Conservation (phyloP, 2,113 vertebrate species). For the Heterochromis multidens region DNA sequence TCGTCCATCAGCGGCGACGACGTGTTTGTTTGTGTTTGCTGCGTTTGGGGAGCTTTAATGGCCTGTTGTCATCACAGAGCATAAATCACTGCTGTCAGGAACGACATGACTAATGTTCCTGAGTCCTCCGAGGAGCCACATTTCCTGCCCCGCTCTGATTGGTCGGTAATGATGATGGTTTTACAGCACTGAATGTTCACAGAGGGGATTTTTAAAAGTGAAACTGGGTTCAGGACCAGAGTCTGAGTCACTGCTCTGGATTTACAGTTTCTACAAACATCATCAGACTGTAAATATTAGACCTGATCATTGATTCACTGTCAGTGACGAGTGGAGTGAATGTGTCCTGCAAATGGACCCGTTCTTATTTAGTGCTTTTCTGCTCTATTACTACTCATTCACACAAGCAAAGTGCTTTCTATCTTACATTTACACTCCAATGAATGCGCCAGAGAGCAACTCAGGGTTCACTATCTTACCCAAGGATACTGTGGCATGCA, state of each 20-base stretch:
- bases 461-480: no score
- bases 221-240: not conserved
- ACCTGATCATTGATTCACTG: not conserved
- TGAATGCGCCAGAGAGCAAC: no score
- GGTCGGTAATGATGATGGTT: not conserved
- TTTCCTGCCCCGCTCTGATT: not conserved
- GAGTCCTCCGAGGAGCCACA: not conserved
- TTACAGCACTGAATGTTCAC: not conserved
- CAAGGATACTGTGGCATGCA: no score
- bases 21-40: not conserved
- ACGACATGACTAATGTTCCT: conserved; percentile 1
- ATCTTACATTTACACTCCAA: no score
- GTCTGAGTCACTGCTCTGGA: not conserved
- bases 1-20: not conserved
- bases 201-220: not conserved
- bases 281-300: no score
- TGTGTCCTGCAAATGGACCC: no score
- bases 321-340: not conserved
- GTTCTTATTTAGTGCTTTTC: no score
- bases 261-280: not conserved
- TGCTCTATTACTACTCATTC: no score
- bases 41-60: conserved; percentile 20
- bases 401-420: no score
- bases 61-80: not conserved
- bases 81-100: conserved; percentile 23